phyloP scores from a whole-genome alignment of 1,140 invertebrate genomes.

The Nylanderia fulva region DNA sequence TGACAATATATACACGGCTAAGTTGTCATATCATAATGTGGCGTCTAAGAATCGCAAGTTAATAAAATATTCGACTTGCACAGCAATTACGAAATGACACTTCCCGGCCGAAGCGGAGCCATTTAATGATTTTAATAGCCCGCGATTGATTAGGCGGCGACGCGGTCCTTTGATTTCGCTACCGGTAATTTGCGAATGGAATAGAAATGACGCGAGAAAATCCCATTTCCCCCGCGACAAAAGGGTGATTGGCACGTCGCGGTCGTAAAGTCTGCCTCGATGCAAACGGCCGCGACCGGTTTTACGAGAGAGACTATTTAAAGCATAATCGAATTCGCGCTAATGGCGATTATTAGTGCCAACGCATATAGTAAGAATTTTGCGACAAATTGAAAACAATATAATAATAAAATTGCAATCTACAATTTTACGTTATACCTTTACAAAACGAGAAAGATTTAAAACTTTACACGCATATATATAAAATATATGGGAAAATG shows the following conservation, averaged over 20 bases:
- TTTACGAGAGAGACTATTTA: constrained; percentile 74
- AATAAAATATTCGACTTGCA: constrained; percentile 48
- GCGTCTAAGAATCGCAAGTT: background rate
- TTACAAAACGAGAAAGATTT: background rate
- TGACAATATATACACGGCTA: background rate
- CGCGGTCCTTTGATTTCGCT: constrained; percentile 56
- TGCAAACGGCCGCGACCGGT: constrained; percentile 54
- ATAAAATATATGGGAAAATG: background rate
- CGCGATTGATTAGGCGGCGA: constrained; percentile 43
- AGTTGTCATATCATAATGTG: background rate
- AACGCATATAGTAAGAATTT: constrained; percentile 50
- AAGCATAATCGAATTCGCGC: constrained; percentile 72
- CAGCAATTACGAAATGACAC: constrained; percentile 44
- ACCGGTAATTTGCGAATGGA: constrained; percentile 54
- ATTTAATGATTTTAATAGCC: constrained; percentile 47
- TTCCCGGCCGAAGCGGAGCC: constrained; percentile 33
- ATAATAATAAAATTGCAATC: background rate
- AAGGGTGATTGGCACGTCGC: constrained; percentile 59
- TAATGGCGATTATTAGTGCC: constrained; percentile 62
- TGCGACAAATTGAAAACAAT: background rate
- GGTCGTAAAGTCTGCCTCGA: constrained; percentile 41
- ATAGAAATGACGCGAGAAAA: constrained; percentile 52
- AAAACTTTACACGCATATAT: background rate
- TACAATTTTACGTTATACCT: background rate
- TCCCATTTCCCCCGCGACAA: constrained; percentile 55